phyloP scores from a whole-genome alignment of 2,113 vertebrate species.

The Anas platyrhynchos region DNA sequence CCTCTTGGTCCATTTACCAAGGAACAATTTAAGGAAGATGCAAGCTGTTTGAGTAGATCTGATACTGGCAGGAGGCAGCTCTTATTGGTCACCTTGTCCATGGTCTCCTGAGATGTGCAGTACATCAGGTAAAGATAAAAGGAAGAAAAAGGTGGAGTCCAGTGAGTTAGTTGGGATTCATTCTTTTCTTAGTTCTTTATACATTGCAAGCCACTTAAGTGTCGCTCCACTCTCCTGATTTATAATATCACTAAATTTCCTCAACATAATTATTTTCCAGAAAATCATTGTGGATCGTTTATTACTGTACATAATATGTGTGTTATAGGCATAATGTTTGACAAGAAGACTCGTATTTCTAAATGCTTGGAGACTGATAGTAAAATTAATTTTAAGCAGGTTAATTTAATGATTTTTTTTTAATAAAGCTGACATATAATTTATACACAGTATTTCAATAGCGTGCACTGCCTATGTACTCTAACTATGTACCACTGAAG shows the following conservation, averaged over 20 bases:
- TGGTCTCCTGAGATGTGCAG: neutral
- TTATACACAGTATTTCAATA: neutral
- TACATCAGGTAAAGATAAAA: neutral
- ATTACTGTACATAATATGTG: neutral
- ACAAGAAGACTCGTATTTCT: neutral
- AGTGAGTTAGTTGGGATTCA: neutral
- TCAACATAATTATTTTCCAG: neutral
- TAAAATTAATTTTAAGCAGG: neutral
- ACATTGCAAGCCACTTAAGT: neutral
- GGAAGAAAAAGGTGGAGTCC: neutral
- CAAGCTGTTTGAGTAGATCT: neutral
- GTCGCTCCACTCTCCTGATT: neutral
- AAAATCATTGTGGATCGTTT: neutral
- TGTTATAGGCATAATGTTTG: neutral
- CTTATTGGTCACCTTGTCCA: neutral
- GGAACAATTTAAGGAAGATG: neutral
- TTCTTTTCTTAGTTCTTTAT: neutral
- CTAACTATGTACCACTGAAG: neutral
- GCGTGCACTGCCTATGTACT: neutral
- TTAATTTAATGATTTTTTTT: neutral
- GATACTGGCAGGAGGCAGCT: fast-evolving
- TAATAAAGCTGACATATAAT: neutral
- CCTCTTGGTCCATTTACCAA: neutral
- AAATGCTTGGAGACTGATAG: neutral
- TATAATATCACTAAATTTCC: neutral